Evolutionary conservation across 2,113 vertebrate species (phyloP), one percentile per base, ranked within the genome.

Genomic region (Pipra filicauda): DNA sequence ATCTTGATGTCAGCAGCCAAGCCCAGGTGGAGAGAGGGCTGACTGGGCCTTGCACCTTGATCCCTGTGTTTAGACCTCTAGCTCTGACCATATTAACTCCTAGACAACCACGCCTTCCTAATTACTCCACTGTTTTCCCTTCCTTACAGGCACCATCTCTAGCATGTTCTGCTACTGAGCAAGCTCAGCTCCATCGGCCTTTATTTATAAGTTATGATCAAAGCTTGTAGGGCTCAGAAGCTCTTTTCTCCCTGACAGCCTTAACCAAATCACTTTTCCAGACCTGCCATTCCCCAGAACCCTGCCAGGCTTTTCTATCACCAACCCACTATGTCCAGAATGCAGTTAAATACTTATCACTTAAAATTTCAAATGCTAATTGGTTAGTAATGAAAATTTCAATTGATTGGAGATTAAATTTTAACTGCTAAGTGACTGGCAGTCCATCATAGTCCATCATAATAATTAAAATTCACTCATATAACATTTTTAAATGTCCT

Each of bases 361-460:
- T 91, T 96, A 80, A 96, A 97, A 96, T n/a, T 96, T 94, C 72
- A 88, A 95, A 66, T 79, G 77, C 58, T 96, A 94, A 96, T 96
- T 97, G 66, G 62, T 89, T 93, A 91, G 79, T 95, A 91, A 96
- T 95, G 94, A 96, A 96, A 97, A 95, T 43, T 94, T 94, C 65
- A 94, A 94, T 94, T 93, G 94, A 86, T 80, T 8, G 4, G 88
- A 96, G 65, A 93, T 78, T 74, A 96, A 97, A 96, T 49, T 95
- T 87, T 88, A 96, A 91, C 78, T 96, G 81, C 84, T 87, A 82
- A 95, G 70, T 70, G 90, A 75, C 78, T 96, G 87, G 82, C 33
- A 1, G 87, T n/a, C n/a, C n/a, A n/a, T n/a, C n/a, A n/a, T 87
- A 96, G 82, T 62, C 35, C 31, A 37, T 67, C 33, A 59, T 62